Base-by-base conservation (phyloP, 2,888 invertebrate genomes). In the Druceiella hillmani region DNA sequence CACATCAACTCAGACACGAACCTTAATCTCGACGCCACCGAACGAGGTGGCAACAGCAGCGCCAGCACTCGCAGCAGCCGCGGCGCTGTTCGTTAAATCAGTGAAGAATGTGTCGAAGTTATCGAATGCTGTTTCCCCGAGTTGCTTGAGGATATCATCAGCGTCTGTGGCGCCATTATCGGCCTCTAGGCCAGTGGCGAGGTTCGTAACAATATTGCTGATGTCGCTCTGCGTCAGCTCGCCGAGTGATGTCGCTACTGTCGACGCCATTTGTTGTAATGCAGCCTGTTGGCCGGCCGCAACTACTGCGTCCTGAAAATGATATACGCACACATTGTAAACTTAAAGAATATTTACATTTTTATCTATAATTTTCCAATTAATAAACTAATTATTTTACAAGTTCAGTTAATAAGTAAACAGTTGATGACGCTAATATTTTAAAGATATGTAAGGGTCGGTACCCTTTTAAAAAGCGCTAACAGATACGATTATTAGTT, bases 121-220 rank as follows among this genome's bases (percentile, higher is more conserved):
- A 48, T 91, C 90, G 55, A 91, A 90, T 41, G 87, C 81, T 36
- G 87, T 83, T 53, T 90, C 90, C 20, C 84, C 84, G 27, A 88
- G 68, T 59, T 87, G 87, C 52, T 86, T 86, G 54, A 88, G 80
- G 43, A 88, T 79, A 52, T 88, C 87, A 48, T 87, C 87, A 33
- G 83, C 81, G 56, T 86, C 85, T 34, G 70, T 75, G 46, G 70
- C 73, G 26, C 33, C 55, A 55, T 61, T 61, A 0, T 64, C 61
- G 33, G 22, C 61, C 62, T 66, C 64, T 2, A 58, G 52, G 40
- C 74, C 72, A 6, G 74, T 59, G 17, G 80, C 76, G 28, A 81
- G 63, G 0, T 75, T 75, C 3, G 76, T 69, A 25, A 81, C 83
- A 45, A 83, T 73, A 50, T 79, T 81, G 41, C 78, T 78, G 44